Evolutionary conservation across 1,140 invertebrate genomes (phyloP), one percentile per base, ranked within the genome.

Genomic region (Papilio machaon): DNA sequence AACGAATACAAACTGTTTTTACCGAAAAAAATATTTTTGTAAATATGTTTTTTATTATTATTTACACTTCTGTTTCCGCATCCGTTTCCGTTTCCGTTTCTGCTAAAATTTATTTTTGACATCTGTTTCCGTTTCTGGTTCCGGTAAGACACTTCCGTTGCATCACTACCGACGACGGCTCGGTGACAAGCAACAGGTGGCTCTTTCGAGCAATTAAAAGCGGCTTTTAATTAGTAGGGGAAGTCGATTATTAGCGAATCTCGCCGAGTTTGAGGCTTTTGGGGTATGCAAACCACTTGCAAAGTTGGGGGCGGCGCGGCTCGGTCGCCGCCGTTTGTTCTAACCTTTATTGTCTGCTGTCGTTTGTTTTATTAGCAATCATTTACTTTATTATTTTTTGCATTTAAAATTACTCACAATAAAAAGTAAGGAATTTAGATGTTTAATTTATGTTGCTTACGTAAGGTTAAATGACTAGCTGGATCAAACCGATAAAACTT

Each of bases 151-250:
- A n/a, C n/a, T n/a, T n/a, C n/a, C n/a, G n/a, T n/a, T n/a, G n/a
- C n/a, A n/a, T n/a, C n/a, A n/a, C n/a, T n/a, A 35, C 38, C 81
- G 38, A 81, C 49, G 85, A 92, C 38, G 82, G 88, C 89, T n/a
- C 80, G 64, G 19, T 75, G 78, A 77, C 64, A 30, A 80, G 93
- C 93, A 94, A 94, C 93, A 94, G 91, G 93, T 94, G 90, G 89
- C 85, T 84, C 82, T 91, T 87, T 89, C 82, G 79, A 90, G 91
- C 92, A 94, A 94, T 94, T 94, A 94, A 94, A 94, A 93, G 83
- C 82, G 86, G 85, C 85, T 92, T 92, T 92, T 94, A 94, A 94
- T 94, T 94, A 94, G 90, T 91, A 89, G 92, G 93, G 92, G 93
- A 90, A 90, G 80, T 90, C 87, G 86, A 92, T 93, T 93, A 93